Conservation (phyloP, 30 jellyfish, hydroid and myxozoan species). For the Hydractinia symbiolongicarpus region DNA sequence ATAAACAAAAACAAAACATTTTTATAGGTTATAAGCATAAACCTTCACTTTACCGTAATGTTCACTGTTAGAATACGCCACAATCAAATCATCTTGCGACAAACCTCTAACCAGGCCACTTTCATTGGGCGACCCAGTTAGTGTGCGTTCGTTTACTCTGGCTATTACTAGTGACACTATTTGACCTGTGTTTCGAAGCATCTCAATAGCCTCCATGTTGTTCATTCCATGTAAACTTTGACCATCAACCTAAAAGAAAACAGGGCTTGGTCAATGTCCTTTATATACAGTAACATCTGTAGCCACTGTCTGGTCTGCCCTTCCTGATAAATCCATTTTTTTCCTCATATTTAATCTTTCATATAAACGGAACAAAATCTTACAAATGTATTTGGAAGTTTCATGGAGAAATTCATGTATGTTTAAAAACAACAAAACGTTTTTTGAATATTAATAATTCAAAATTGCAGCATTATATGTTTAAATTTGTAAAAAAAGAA, state of each 20-base stretch:
- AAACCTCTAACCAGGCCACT: conserved; percentile 37
- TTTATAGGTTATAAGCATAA: not conserved
- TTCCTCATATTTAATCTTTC: not conserved
- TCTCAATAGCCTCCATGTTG: conserved; percentile 84
- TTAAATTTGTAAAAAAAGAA: no score
- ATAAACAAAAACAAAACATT: not conserved
- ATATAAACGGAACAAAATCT: no score
- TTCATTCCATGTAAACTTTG: conserved; percentile 74
- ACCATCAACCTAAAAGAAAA: conserved; percentile 67
- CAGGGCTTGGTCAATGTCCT: not conserved
- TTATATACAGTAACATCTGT: no score
- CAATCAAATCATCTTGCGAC: conserved; percentile 30
- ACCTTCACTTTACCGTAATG: conserved; percentile 13
- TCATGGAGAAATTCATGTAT: no score
- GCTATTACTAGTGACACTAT: conserved; percentile 79
- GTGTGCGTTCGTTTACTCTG: conserved; percentile 51
- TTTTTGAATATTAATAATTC: no score
- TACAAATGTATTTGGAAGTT: no score
- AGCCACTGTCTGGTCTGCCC: no score
- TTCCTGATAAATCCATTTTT: not conserved
- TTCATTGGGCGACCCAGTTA: not conserved
- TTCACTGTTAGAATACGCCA: conserved; percentile 26
- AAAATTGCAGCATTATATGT: no score
- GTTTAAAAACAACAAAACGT: no score
- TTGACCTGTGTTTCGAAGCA: conserved; percentile 67